These are phyloP conservation scores for Oncopeltus fasciatus DNA, from an alignment of 1,140 invertebrate genomes.

Conservation along the genomic window DNA sequence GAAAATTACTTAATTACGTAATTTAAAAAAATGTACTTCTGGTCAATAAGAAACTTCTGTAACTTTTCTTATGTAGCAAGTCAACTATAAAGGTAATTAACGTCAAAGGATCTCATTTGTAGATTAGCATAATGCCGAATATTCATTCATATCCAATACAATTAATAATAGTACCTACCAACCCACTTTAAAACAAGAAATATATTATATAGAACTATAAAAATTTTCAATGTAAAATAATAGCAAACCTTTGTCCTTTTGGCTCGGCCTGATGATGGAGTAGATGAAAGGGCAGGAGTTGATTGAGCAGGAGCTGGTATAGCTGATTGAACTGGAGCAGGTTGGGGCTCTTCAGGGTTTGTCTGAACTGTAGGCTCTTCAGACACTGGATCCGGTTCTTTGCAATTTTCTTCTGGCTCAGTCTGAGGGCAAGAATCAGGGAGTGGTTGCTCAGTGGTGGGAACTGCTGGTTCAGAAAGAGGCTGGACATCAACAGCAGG, in stretches of 20 bases:
- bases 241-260: neutral
- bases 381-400: neutral
- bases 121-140: too few relatives aligned
- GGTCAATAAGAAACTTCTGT: too few relatives aligned
- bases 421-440: neutral
- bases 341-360: conserved; percentile 9
- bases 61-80: too few relatives aligned
- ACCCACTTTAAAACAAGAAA: too few relatives aligned
- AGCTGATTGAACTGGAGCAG: conserved; percentile 4
- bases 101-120: too few relatives aligned
- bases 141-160: too few relatives aligned
- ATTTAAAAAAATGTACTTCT: too few relatives aligned
- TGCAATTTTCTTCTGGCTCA: neutral
- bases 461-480: neutral
- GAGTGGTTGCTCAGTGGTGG: conserved; percentile 1
- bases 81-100: too few relatives aligned
- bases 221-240: too few relatives aligned
- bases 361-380: conserved; percentile 15
- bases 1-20: too few relatives aligned
- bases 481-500: neutral
- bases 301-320: neutral
- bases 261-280: neutral
- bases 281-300: neutral
- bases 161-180: too few relatives aligned
- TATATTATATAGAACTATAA: too few relatives aligned